Conservation (phyloP, 2,113 vertebrate species). For the Lampris incognitus region DNA sequence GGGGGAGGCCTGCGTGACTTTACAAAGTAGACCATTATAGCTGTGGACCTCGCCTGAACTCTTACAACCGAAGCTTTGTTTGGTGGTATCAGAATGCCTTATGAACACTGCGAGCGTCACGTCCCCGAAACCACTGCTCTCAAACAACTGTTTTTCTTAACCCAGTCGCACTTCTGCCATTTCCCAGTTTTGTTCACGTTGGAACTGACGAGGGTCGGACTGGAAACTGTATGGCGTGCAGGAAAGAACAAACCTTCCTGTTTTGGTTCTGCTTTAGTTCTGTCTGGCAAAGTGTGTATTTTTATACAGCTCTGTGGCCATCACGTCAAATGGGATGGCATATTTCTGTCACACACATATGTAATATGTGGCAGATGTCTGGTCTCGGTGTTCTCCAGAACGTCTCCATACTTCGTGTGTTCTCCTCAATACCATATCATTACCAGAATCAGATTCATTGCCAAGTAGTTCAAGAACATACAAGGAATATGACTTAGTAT, state of each 20-base stretch:
- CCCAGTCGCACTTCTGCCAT: neutral
- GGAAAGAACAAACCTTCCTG: conserved; percentile 16
- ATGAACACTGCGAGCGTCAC: neutral
- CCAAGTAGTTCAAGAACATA: no score
- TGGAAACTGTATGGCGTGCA: conserved; percentile 10
- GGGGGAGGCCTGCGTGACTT: conserved; percentile 18
- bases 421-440: no score
- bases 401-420: neutral
- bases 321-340: conserved; percentile 17
- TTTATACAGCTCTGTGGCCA: conserved; percentile 2
- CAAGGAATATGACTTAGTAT: no score
- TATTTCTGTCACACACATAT: neutral
- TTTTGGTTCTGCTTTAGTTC: conserved; percentile 81
- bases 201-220: neutral
- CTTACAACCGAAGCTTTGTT: neutral
- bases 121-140: neutral
- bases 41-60: neutral
- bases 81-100: neutral
- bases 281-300: conserved; percentile 46
- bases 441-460: no score
- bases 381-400: neutral
- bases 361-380: neutral
- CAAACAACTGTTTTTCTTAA: neutral
- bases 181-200: neutral
- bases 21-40: conserved; percentile 2